These are phyloP conservation scores for Artemisiospiza belli DNA, from an alignment of 2,113 vertebrate genomes.

Conservation along the genomic window DNA sequence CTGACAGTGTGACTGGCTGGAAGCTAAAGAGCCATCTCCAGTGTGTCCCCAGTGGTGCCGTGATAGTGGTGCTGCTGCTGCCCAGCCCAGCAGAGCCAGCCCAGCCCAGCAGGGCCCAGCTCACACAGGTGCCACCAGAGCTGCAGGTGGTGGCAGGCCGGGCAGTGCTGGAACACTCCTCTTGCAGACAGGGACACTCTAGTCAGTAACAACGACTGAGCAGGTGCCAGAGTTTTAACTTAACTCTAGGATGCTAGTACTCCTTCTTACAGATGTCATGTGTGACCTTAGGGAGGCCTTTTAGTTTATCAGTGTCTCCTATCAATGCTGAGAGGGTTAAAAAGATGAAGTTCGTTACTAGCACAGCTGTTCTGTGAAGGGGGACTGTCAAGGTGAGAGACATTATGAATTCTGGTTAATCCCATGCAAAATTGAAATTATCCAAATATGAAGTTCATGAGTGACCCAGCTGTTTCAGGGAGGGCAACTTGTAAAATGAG, in stretches of 20 bases:
- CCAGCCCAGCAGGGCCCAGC: too few species aligned
- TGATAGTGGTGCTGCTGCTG: not conserved
- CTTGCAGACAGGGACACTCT: not conserved
- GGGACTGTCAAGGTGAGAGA: not conserved
- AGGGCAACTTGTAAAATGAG: not conserved
- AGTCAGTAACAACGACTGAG: not conserved
- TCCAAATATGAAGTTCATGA: not conserved
- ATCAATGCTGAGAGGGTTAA: not conserved
- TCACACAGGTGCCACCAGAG: not conserved
- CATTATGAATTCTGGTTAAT: not conserved
- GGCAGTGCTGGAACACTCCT: not conserved
- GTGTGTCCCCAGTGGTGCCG: not conserved
- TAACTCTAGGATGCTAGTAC: not conserved
- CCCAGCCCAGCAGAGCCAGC: not conserved
- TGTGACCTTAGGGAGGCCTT: not conserved
- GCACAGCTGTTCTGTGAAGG: not conserved
- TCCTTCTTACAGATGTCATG: not conserved
- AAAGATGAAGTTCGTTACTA: not conserved
- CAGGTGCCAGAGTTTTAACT: not conserved
- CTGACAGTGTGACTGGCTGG: not conserved
- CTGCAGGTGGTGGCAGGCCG: not conserved
- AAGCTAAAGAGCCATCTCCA: not conserved
- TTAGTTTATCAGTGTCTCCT: not conserved
- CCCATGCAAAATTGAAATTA: not conserved
- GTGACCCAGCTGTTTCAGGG: not conserved